phyloP scores from a whole-genome alignment of 2,113 vertebrate species.

The Pseudois nayaur region DNA sequence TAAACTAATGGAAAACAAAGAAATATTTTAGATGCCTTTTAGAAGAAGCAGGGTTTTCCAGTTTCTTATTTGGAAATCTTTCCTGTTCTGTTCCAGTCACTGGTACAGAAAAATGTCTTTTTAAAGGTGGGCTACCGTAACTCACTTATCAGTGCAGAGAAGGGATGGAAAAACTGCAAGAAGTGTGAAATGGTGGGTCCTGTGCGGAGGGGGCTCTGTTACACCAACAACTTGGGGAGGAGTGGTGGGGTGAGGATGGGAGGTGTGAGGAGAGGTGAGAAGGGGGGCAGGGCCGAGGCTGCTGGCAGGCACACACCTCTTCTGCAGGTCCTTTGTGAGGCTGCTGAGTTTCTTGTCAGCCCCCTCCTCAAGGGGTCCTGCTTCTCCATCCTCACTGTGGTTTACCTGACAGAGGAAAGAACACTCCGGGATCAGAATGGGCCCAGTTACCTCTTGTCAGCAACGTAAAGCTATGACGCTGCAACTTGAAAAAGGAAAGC shows the following conservation, averaged over 20 bases:
- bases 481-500: background rate
- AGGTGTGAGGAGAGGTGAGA: accelerated
- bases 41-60: background rate
- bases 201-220: accelerated
- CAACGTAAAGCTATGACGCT: background rate
- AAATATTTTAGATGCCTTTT: background rate
- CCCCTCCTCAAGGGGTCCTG: accelerated
- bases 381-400: background rate
- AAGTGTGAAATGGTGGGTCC: background rate
- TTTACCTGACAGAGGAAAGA: background rate
- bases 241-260: accelerated
- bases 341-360: constrained; percentile 69
- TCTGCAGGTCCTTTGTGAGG: constrained; percentile 70
- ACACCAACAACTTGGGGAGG: background rate
- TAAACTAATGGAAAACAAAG: background rate
- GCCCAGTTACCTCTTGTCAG: background rate
- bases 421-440: background rate
- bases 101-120: background rate
- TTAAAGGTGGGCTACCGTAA: background rate
- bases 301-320: constrained; percentile 58
- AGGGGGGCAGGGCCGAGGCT: background rate
- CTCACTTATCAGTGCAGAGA: background rate
- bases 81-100: background rate
- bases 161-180: background rate
- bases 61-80: background rate